A percentile compares a stretch with the other conserved stretches of the same genome.
These are phyloP conservation scores for Serrognathus titanus DNA, from an alignment of 2,888 invertebrate species.

Conservation along the genomic window DNA sequence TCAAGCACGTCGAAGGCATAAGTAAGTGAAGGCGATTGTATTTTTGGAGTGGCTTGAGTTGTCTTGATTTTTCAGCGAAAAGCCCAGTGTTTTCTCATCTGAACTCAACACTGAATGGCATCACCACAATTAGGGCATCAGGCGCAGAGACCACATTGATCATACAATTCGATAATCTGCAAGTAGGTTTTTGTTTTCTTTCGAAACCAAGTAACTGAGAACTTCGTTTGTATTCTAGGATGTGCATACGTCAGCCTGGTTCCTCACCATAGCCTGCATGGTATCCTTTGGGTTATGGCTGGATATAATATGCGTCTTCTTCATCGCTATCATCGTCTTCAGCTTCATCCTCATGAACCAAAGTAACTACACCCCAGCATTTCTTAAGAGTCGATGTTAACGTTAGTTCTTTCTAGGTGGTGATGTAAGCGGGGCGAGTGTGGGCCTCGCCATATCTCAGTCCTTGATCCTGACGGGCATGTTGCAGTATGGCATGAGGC, in stretches of 20 bases:
- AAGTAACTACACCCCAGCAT: conserved; percentile 43
- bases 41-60: not conserved
- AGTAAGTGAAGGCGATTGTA: conserved; percentile 55
- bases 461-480: conserved; percentile 69
- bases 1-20: conserved; percentile 61
- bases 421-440: conserved; percentile 54
- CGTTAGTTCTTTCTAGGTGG: conserved; percentile 6
- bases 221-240: conserved; percentile 50
- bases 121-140: conserved; percentile 79
- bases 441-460: conserved; percentile 67
- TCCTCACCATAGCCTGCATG: conserved; percentile 57
- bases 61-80: conserved; percentile 55
- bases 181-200: conserved; percentile 70
- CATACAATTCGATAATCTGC: conserved; percentile 67
- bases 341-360: conserved; percentile 57
- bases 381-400: not conserved
- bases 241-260: conserved; percentile 64
- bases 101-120: conserved; percentile 75
- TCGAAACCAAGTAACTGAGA: conserved; percentile 55
- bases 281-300: conserved; percentile 65
- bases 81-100: conserved; percentile 89
- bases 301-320: conserved; percentile 58
- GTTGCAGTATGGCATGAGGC: conserved; percentile 74
- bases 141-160: conserved; percentile 66
- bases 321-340: conserved; percentile 59